These are phyloP conservation scores for Polietes domitor DNA, from an alignment of 2,888 invertebrate species.

Conservation along the genomic window DNA sequence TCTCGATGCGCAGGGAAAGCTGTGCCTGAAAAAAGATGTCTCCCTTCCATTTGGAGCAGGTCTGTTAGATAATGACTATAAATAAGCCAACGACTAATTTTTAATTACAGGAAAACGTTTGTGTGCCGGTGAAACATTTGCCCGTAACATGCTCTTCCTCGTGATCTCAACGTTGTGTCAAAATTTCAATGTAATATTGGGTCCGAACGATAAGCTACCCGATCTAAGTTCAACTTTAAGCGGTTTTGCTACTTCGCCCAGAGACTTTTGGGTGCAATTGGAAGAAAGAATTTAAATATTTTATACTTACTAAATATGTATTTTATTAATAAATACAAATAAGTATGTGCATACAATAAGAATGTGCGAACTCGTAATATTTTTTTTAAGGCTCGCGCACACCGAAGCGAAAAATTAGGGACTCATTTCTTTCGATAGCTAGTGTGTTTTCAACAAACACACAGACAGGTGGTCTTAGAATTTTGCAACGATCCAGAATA, in stretches of 20 bases:
- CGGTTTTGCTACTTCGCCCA: slow-evolving; percentile 83
- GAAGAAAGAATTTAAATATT: slow-evolving; percentile 72
- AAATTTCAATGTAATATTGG: slow-evolving; percentile 83
- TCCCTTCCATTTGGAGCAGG: slow-evolving; percentile 86
- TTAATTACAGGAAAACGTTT: slow-evolving; percentile 84
- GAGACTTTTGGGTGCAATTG: slow-evolving; percentile 84
- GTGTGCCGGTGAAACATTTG: slow-evolving; percentile 88
- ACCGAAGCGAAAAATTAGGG: too few species aligned
- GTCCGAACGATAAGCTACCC: slow-evolving; percentile 82
- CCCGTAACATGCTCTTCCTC: slow-evolving; percentile 85
- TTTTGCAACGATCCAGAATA: too few species aligned
- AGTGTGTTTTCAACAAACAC: too few species aligned
- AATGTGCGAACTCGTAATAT: too few species aligned
- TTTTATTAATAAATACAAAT: slow-evolving; percentile 27
- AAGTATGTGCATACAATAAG: too few species aligned
- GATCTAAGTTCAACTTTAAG: slow-evolving; percentile 77
- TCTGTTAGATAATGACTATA: slow-evolving; percentile 72
- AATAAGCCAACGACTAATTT: too few species aligned
- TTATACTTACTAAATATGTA: too few species aligned
- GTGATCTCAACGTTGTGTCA: slow-evolving; percentile 84
- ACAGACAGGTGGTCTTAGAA: too few species aligned
- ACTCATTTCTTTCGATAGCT: too few species aligned
- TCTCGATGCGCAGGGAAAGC: slow-evolving; percentile 82
- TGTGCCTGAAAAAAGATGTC: slow-evolving; percentile 83
- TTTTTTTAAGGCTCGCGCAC: too few species aligned